Evolutionary conservation across 2,888 invertebrate species (phyloP), one percentile per base, ranked within the genome.

Genomic region (Subacronicta megacephala): DNA sequence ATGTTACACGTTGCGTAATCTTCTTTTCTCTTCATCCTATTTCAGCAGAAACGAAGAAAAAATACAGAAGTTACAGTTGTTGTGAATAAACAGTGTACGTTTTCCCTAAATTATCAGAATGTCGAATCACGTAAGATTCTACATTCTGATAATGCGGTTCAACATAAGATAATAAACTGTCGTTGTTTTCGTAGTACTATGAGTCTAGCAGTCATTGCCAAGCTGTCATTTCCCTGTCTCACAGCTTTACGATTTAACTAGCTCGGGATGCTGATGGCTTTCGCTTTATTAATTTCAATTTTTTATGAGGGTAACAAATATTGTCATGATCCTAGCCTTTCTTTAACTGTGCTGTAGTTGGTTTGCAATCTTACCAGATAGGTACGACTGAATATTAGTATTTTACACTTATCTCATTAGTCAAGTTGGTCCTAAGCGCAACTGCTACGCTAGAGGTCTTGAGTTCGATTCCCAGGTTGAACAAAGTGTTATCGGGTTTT

Each of bases 191-290:
- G 71, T 73, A 66, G 56, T 66, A 62, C 62, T 62, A 66, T 52
- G 55, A 50, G 23, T 41, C 40, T 58, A 44, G 43, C 38, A 49
- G 38, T 47, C 49, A 58, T 70, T 72, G 67, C 72, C 74, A 71
- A 72, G 61, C 61, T 71, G 60, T 58, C 71, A 73, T 56, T 66
- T 67, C 45, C 60, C 45, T 62, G 43, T 58, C 51, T 49, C 57
- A 35, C 49, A 60, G 52, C 53, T 71, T 62, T 70, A 63, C 66
- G 58, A 67, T 58, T 45, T 49, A 51, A 53, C 62, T 54, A 53
- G 47, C 60, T 53, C 40, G 42, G 40, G 20, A 43, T 42, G 55
- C 40, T 38, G 23, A 35, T 47, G 40, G 36, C 38, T 53, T 26
- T 38, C 43, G 36, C 29, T 62, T 38, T 66, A 58, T 58, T 57